Evolutionary conservation across 2,888 invertebrate genomes (phyloP).

Genomic region (Prosapia bicincta): DNA sequence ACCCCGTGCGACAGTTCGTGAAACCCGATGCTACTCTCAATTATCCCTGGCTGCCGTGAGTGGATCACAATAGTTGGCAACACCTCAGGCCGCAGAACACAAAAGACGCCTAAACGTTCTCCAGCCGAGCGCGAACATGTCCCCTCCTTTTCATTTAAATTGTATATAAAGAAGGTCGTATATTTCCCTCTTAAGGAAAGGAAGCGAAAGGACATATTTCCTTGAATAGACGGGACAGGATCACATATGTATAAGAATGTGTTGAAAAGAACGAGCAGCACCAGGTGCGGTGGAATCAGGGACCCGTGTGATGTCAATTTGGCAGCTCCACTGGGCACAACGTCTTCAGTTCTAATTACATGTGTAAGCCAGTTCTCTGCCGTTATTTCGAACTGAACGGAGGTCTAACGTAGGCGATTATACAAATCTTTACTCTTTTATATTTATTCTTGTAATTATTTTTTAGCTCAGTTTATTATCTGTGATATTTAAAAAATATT

Average conservation of each 20-base stretch:
- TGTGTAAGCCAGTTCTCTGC: not conserved
- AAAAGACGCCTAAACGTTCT: not conserved
- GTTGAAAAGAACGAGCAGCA: not conserved
- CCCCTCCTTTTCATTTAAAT: constrained; percentile 2
- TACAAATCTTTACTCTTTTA: too few relatives aligned
- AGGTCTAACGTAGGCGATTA: too few relatives aligned
- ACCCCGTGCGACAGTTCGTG: not conserved
- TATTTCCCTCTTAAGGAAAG: not conserved
- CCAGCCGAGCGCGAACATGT: not conserved
- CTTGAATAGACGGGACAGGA: not conserved
- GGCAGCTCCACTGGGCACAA: not conserved
- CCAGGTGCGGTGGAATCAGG: not conserved
- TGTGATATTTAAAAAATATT: too few relatives aligned
- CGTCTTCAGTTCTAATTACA: not conserved
- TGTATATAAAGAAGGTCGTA: not conserved
- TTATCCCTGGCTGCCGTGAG: not conserved
- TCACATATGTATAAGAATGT: constrained; percentile 2
- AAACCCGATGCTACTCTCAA: not conserved
- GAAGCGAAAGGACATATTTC: not conserved
- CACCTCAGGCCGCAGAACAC: not conserved
- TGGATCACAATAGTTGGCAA: not conserved
- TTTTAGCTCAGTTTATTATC: too few relatives aligned
- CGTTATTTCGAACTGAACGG: too few relatives aligned
- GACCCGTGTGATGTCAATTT: not conserved
- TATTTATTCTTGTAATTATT: too few relatives aligned